Base-by-base conservation (phyloP, 64 coral and sea anemone genomes). In the Porites lutea region DNA sequence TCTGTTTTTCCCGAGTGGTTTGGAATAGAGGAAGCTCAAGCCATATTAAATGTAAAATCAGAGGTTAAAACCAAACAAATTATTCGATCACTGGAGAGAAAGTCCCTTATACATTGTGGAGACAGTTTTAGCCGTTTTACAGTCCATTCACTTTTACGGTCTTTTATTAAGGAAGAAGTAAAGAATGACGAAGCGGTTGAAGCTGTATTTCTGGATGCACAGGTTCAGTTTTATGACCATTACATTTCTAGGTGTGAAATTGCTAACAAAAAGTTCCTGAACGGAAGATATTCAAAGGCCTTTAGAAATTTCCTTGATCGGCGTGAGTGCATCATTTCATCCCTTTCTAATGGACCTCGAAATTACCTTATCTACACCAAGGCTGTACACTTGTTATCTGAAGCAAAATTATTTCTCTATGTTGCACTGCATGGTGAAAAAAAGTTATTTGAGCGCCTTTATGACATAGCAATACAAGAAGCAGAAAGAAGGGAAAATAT, bases 111-210 rank as follows among this genome's bases (percentile, higher is more conserved):
- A 77, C 18, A 54, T 19, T 54, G 74, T 48, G 7, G 19, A 14
- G 75, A 55, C 16, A 50, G 54, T 78, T 55, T 54, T 16, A 13
- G 18, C 15, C 18, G 8, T 14, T 78, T 19, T 16, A 78, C 18
- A 78, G 20, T 78, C 20, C 75, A 78, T 78, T n/a, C 75, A 4
- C 50, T 78, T n/a, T 54, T 78, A 4, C 48, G 51, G 18, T 78
- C 75, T 6, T 78, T 78, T 46, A 78, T 64, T 64, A 15, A 64
- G 3, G 61, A 64, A 3, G 61, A 64, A 15, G 16, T 4, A 64
- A 18, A 4, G 4, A 64, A 64, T 15, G 61, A 64, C 61, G 11
- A 18, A 18, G 61, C 11, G 3, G 61, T 64, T 64, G 61, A 18
- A 15, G 16, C 11, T 15, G 3, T 64, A 18, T 64, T 15, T 64